Base-by-base conservation (phyloP, 2,113 vertebrate genomes). In the Colossoma macropomum region DNA sequence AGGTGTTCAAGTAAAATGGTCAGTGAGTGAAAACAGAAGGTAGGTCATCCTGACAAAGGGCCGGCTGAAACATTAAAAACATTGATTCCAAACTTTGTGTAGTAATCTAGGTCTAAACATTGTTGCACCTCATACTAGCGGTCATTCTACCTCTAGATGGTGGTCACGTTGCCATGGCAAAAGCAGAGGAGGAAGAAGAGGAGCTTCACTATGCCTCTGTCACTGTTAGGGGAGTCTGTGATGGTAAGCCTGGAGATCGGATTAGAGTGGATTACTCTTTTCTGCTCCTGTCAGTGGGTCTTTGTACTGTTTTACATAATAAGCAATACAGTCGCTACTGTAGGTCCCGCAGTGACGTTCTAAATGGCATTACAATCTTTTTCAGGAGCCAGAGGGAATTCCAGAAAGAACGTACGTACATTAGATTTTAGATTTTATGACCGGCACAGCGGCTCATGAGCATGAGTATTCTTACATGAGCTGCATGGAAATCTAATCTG, bases 191-290 rank as follows among this genome's bases (percentile, higher is more conserved):
- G 19, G 73, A 76, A 9, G 54, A 54, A 27, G 25, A n/a, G 50
- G 74, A 77, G 13, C 34, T 83, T 21, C 75, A 71, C 60, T 71
- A 83, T 38, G 54, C 81, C 17, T 10, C 65, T 25, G 32, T 77
- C n/a, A 30, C 28, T 48, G 59, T 34, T 41, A 21, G n/a, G 12
- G 30, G 48, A 17, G n/a, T 45, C 21, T 17, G 25, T 45, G 38
- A 45, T 71, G 68, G 68, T 71, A 71, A 45, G 68, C 21, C 34
- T n/a, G 23, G 34, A 45, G 21, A 71, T 13, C 9, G n/a, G 34
- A 45, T 71, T 71, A 71, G 1, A 71, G 68, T 45, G 34, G 68
- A 45, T 71, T 62, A 27, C 30, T 41, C 32, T 17, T 28, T 23
- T 77, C 28, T 54, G 11, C 77, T 48, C 13, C n/a, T 63, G 27